Evolutionary conservation across 2,113 vertebrate species (phyloP), one percentile per base, ranked within the genome.

Genomic region (Chaenocephalus aceratus): DNA sequence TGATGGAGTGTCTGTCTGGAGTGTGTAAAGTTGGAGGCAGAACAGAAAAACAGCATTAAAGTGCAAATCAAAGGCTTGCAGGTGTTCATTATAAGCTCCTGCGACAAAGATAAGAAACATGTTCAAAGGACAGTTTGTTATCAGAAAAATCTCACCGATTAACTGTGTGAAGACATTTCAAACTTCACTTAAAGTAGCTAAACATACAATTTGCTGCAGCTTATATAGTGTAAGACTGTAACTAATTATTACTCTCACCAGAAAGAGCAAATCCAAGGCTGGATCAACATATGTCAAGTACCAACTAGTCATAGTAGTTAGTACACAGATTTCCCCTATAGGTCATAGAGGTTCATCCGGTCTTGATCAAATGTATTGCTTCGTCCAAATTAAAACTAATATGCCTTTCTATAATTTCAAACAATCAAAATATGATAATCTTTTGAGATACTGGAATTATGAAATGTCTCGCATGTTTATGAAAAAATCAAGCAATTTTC

Each of bases 21-120:
- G 83, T 67, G 61, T 70, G 62, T 71, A 56, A 89, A 89, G 84
- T 82, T 86, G 59, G 80, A 85, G 71, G 80, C 61, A 34, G 68
- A 5, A 72, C 30, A 79, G 69, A 72, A 72, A 84, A 76, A 75
- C 58, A 34, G 23, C 72, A 66, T 64, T 79, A 68, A 75, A 86
- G 63, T 72, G 71, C 73, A 54, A 77, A 77, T 87, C 72, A 88
- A 74, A 87, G 57, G 51, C 36, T 59, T 53, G 53, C 45, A 82
- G 78, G 60, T 72, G 61, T 77, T 71, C 23, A 60, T 41, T 68
- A 7, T 36, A 76, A 49, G 72, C 34, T 69, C 46, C 15, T 57
- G 54, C 10, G 26, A 44, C 59, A 76, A 21, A 56, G 26, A 56
- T 66, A 34, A 64, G 26, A 83, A 74, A 75, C 4, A 13, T 6